Base-by-base conservation (phyloP, 1,140 invertebrate species). In the Magallana gigas region DNA sequence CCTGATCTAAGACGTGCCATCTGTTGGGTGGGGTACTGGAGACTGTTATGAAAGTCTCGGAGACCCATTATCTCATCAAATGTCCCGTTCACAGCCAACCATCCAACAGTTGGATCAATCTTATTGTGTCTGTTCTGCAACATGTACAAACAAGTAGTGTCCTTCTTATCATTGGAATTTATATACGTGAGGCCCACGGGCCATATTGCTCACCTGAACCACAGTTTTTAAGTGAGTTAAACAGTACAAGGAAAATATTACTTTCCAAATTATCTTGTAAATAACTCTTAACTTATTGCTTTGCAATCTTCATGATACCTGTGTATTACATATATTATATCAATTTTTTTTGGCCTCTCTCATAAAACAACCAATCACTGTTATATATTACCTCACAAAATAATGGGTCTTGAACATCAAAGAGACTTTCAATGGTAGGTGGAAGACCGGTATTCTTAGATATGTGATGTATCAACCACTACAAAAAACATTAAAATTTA, bases 381-480 rank as follows among this genome's bases (percentile, higher is more conserved):
- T 48, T 4, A 48, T 48, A 9, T 14, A 1, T 57, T 83, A 83
- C 81, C 81, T 83, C 81, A 57, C 81, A 83, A 57, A 83, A 83
- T 14, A 83, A 56, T 57, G 81, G 48, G 14, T 83, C 81, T 16
- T n/a, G n/a, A 9, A 83, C 48, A 9, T 58, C 57, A 58, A 83
- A 83, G 48, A 83, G 14, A 1, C 48, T 23, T 9, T 57, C 16
- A 23, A 83, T 7, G 7, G 81, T 83, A 11, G 81, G 48, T 16
- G 48, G 81, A 18, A 83, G 48, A 8, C 81, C 56, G 0, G 81
- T 57, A 9, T 83, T 56, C 9, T 11, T 58, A 0, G 81, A 36
- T 83, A 83, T 56, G 48, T 83, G 57, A 18, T 57, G 81, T n/a
- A 83, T 57, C 16, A 83, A 83, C 57, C 57, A 57, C 81, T 83